Evolutionary conservation across 2,113 vertebrate species (phyloP).

Genomic region (Neopipo cinnamomea): DNA sequence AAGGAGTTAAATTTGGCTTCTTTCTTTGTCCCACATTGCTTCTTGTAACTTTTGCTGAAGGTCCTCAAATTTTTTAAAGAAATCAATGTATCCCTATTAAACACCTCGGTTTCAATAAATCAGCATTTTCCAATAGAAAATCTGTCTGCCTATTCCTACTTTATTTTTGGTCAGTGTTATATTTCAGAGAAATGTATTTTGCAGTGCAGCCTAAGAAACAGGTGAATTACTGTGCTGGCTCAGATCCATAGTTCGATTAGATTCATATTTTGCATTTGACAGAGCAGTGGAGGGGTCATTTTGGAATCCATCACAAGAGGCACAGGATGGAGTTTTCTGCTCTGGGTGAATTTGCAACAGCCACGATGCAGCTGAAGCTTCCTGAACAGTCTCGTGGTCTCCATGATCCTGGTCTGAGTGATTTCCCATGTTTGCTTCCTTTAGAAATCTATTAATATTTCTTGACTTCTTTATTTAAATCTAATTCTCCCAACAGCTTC

Average conservation of each 20-base stretch:
- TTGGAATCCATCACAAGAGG: neutral
- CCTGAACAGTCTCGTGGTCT: neutral
- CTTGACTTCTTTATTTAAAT: neutral
- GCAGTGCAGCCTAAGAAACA: slow-evolving; percentile 21
- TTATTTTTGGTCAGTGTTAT: slow-evolving; percentile 54
- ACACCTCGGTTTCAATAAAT: slow-evolving; percentile 43
- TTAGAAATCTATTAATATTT: neutral
- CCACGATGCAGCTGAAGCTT: neutral
- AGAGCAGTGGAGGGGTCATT: slow-evolving; percentile 16
- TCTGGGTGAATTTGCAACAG: neutral
- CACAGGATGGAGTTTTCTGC: neutral
- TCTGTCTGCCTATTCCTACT: slow-evolving; percentile 58
- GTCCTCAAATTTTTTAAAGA: neutral
- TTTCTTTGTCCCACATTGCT: neutral
- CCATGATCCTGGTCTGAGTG: neutral
- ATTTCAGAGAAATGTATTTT: slow-evolving; percentile 56
- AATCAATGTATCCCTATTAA: slow-evolving; percentile 39
- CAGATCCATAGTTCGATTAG: slow-evolving; percentile 23
- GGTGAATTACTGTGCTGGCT: slow-evolving; percentile 50
- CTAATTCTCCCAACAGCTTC: neutral
- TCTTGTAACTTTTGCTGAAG: slow-evolving; percentile 21
- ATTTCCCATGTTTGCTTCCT: neutral
- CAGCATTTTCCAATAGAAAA: slow-evolving; percentile 57
- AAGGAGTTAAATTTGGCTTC: neutral
- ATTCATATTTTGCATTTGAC: slow-evolving; percentile 53